Conservation (phyloP, 2,113 vertebrate species). For the Urocitellus parryii region DNA sequence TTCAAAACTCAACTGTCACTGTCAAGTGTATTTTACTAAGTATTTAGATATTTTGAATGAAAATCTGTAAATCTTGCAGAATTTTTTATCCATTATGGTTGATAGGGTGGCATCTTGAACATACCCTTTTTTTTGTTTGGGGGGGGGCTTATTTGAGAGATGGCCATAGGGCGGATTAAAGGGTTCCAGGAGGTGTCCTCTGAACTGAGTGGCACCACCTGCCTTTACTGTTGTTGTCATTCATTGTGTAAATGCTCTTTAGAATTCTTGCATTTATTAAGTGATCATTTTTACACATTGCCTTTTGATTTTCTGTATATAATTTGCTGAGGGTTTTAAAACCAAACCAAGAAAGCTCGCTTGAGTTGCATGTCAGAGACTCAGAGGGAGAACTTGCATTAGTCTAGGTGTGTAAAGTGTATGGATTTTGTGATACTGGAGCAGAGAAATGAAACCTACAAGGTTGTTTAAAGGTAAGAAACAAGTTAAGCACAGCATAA, state of each 20-base stretch:
- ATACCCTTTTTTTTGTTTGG: background rate
- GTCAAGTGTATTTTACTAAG: background rate
- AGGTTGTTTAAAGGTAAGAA: background rate
- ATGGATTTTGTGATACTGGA: background rate
- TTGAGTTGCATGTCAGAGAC: background rate
- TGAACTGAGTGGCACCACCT: background rate
- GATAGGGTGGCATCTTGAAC: background rate
- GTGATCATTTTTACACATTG: background rate
- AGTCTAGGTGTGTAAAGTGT: background rate
- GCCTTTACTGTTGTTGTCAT: background rate
- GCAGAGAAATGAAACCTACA: background rate
- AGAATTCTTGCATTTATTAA: background rate
- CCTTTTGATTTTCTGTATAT: slow-evolving; percentile 1
- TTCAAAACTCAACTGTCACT: background rate
- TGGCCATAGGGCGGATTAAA: background rate
- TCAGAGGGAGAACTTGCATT: background rate
- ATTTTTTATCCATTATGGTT: background rate
- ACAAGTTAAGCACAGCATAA: background rate
- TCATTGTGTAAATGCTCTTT: background rate
- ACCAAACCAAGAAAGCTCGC: background rate
- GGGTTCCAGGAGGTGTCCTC: background rate
- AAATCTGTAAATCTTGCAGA: slow-evolving; percentile 3
- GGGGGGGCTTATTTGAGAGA: background rate
- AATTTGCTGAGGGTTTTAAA: slow-evolving; percentile 6
- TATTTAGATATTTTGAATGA: slow-evolving; percentile 4